Evolutionary conservation across 2,113 vertebrate genomes (phyloP).

Genomic region (Ceyx margarethae): DNA sequence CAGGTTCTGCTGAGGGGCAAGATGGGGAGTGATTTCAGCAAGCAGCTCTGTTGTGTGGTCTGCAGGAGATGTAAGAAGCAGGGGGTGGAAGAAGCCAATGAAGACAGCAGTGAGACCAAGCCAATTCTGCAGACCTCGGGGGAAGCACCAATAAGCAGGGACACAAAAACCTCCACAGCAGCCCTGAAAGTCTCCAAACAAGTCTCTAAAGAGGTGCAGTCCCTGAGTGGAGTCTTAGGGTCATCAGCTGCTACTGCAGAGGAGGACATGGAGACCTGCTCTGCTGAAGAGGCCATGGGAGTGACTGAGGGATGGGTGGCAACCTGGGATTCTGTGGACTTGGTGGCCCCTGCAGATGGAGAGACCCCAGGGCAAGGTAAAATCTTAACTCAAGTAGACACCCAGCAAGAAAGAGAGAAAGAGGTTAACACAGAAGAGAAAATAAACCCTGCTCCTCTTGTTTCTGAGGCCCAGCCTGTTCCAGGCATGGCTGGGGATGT

Average conservation of each 20-base stretch:
- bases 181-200: background rate
- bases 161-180: accelerated
- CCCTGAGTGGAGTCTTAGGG: accelerated
- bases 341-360: background rate
- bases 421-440: accelerated
- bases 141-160: accelerated
- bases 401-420: background rate
- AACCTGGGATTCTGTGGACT: background rate
- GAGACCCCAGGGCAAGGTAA: background rate
- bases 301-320: background rate
- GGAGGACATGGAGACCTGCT: background rate
- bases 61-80: background rate
- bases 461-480: background rate
- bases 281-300: background rate
- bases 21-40: background rate
- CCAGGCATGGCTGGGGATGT: background rate
- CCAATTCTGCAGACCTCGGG: background rate
- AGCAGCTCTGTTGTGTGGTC: background rate
- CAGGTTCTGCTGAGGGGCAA: background rate
- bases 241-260: background rate
- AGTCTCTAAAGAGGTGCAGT: background rate
- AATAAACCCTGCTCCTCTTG: accelerated
- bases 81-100: background rate
- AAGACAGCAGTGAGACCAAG: background rate
- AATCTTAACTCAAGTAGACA: background rate